Conservation (phyloP, 1,140 invertebrate species). For the Dicyema japonicum region DNA sequence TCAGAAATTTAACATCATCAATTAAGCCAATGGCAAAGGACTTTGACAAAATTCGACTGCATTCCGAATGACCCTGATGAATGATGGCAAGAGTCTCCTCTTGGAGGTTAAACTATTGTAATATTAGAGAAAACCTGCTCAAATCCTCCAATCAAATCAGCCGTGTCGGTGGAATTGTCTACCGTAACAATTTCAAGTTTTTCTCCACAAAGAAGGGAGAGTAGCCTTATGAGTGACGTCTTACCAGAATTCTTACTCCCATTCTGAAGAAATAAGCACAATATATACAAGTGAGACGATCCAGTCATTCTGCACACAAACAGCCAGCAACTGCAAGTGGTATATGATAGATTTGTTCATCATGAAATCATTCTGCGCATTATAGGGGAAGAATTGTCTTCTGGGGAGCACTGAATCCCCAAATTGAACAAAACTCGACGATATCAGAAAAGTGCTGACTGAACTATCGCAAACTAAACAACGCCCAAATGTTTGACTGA, state of each 20-base stretch:
- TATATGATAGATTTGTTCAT: conserved; percentile 10
- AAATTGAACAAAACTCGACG: too few relatives aligned
- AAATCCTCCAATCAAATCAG: conserved; percentile 66
- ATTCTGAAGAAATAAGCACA: conserved; percentile 23
- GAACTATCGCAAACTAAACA: too few relatives aligned
- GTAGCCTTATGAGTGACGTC: conserved; percentile 36
- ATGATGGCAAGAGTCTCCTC: too few relatives aligned
- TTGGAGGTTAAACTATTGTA: too few relatives aligned
- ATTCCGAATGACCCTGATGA: too few relatives aligned
- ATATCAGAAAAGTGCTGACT: not conserved
- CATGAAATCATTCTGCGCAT: not conserved
- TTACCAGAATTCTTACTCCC: conserved; percentile 46
- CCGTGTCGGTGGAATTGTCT: conserved; percentile 66
- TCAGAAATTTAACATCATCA: too few relatives aligned
- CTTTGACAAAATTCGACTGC: too few relatives aligned
- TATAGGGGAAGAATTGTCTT: too few relatives aligned
- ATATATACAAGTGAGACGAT: conserved; percentile 43
- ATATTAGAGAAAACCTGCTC: too few relatives aligned
- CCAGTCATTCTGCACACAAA: conserved; percentile 59
- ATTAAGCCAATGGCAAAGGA: too few relatives aligned
- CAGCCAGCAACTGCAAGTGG: conserved; percentile 35
- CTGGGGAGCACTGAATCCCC: too few relatives aligned
- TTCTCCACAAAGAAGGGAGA: conserved; percentile 36
- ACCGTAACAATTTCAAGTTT: conserved; percentile 41
- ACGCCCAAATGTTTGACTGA: too few relatives aligned